Base-by-base conservation (phyloP, 2,113 vertebrate species). In the Zingel zingel region DNA sequence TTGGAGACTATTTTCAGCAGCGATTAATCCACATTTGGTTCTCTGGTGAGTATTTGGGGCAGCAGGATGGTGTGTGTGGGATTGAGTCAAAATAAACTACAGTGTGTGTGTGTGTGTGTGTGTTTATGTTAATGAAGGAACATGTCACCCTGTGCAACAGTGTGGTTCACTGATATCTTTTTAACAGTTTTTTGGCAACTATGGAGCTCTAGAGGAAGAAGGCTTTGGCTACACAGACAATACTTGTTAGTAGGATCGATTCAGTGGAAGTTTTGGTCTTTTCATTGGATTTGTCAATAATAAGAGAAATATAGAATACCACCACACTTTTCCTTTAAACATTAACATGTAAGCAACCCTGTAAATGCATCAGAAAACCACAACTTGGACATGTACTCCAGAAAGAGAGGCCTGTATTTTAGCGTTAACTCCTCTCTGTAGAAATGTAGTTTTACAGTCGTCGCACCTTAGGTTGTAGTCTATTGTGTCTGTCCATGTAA, bases 401-500 rank as follows among this genome's bases (percentile, higher is more conserved):
- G 43, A 51, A 1, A 6, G 6, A 48, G 23, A 56, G 57, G 53
- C 57, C 64, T 53, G 27, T 67, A 25, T 33, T 15, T 58, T 0
- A 12, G 33, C 3, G 5, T 50, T 10, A 16, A 1, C 74, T 68
- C 59, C 23, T 65, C 50, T 39, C 43, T 56, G 70, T 11, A 0
- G 23, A 5, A 63, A 64, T 68, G 56, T 5, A 5, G 62, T 21
- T 86, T 89, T 89, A 81, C 78, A 67, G 85, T 81, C 0, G 16
- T 68, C 76, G 51, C 75, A 76, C 84, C 79, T 78, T 7, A 6
- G 16, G 8, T 33, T 58, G 59, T 56, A 0, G 48, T 62, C 76
- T 45, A 64, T 90, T 84, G 85, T 89, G 45, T 74, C 62, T 8
- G 58, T 83, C 58, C 45, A 21, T 70, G 91, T 78, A n/a, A 54